These are phyloP conservation scores for Dipodomys spectabilis DNA, from an alignment of 2,113 vertebrate genomes.

Conservation along the genomic window DNA sequence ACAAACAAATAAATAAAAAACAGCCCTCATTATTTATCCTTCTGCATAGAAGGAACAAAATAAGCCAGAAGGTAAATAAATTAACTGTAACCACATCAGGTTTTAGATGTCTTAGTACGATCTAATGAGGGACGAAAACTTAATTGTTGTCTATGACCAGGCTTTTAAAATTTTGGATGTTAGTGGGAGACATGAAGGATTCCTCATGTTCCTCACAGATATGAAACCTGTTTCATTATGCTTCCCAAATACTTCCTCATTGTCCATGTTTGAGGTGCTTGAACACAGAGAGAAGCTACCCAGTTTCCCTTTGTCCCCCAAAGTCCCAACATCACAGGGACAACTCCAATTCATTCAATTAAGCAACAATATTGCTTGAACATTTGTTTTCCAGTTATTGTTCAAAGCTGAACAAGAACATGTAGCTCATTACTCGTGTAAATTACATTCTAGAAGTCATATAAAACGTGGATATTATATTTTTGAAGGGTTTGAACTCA, in stretches of 20 bases:
- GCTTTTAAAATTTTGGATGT: background rate
- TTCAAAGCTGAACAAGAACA: background rate
- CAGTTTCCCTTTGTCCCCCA: background rate
- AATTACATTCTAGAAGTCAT: background rate
- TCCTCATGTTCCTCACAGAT: background rate
- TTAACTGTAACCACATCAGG: background rate
- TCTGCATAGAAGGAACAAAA: slow-evolving; percentile 30
- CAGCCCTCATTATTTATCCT: slow-evolving; percentile 33
- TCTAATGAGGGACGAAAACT: background rate
- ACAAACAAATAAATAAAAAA: background rate
- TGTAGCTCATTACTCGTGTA: background rate
- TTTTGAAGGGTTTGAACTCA: background rate
- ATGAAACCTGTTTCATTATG: background rate
- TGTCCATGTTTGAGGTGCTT: background rate
- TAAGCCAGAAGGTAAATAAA: background rate
- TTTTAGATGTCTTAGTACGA: background rate
- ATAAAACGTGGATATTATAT: background rate
- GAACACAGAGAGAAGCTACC: background rate
- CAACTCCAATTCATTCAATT: background rate
- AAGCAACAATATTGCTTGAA: background rate
- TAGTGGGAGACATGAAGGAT: background rate
- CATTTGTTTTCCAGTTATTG: background rate
- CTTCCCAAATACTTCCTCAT: background rate
- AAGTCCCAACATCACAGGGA: no score
- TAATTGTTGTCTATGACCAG: background rate